Evolutionary conservation across 2,113 vertebrate species (phyloP), one percentile per base, ranked within the genome.

Genomic region (Semicossyphus pulcher): DNA sequence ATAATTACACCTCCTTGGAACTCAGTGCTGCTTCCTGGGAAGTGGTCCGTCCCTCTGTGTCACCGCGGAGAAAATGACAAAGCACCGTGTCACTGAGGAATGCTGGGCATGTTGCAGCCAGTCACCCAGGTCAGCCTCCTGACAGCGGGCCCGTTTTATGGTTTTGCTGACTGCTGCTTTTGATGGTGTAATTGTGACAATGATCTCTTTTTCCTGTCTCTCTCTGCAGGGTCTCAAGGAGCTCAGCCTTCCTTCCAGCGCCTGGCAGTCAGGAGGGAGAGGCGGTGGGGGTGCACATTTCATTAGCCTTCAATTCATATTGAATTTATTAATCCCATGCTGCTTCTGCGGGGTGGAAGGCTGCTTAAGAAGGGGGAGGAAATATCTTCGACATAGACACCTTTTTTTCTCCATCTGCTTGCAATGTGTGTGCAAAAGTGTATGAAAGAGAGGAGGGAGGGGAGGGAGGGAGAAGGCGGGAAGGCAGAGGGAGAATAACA

Each of bases 291-390:
- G 78, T 29, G 78, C 77, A 81, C 83, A 89, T 91, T 92, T 92
- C 82, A 92, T 93, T 92, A 92, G 86, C 88, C 87, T 86, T 88
- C 87, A 89, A 88, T 92, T 91, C 89, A 92, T 89, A 86, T 89
- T 93, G 89, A 88, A 91, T 92, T 83, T 93, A 93, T 94, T 92
- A 93, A 89, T 93, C 88, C 85, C 91, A 88, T 72, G 89, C 89
- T 92, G 89, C 76, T 89, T 88, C 81, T 87, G 81, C 83, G 70
- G 72, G 71, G 63, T 84, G 71, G 88, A 86, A 82, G 76, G 75
- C 84, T 74, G 80, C 76, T 84, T 88, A 80, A 80, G 71, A 68
- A 66, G 59, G 52, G 49, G 61, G 63, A 26, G 15, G 6, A 69
- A 82, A 76, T 83, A 82, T 83, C 72, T 72, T 74, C 49, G 47